Evolutionary conservation across 2,888 invertebrate genomes (phyloP), one percentile per base, ranked within the genome.

Genomic region (Dendrolimus houi): DNA sequence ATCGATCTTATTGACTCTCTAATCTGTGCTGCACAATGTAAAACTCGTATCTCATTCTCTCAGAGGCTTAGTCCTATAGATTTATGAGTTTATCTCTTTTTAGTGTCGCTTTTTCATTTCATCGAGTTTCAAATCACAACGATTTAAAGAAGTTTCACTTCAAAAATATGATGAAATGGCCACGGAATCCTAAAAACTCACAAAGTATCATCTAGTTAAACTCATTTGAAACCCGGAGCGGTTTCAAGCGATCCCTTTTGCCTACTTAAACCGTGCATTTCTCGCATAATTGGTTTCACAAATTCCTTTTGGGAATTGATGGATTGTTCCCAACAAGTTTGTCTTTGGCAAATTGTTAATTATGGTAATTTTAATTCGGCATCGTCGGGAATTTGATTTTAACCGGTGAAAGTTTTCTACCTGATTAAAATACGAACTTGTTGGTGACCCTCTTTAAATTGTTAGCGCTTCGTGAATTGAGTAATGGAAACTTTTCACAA

Each of bases 311-410:
- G 59, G 67, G 60, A 69, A 82, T 81, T 84, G 84, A 85, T 85
- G 77, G 81, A 85, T 83, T 83, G 83, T 81, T 78, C 71, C 76
- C 74, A 63, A 69, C 69, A 73, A 85, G 77, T 83, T 83, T 75
- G 77, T 75, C 76, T 71, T 67, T 60, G 66, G 72, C 69, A 78
- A 83, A 81, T 83, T 84, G 83, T 82, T 85, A 83, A 85, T 84
- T 83, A 85, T 85, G 79, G 72, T 81, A 85, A 85, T 85, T 75
- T 70, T 61, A 65, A 59, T 55, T 55, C 55, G 58, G 54, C 59
- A 56, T 64, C 63, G 66, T 66, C 63, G 29, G 29, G 70, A 67
- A 71, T 74, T 76, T 71, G 66, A 69, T 70, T 66, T 62, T 59
- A 61, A 64, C 67, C 62, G 64, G 57, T 69, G 64, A 64, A 65